phyloP scores from a whole-genome alignment of 2,888 invertebrate species.

The Syrista parreyssii region DNA sequence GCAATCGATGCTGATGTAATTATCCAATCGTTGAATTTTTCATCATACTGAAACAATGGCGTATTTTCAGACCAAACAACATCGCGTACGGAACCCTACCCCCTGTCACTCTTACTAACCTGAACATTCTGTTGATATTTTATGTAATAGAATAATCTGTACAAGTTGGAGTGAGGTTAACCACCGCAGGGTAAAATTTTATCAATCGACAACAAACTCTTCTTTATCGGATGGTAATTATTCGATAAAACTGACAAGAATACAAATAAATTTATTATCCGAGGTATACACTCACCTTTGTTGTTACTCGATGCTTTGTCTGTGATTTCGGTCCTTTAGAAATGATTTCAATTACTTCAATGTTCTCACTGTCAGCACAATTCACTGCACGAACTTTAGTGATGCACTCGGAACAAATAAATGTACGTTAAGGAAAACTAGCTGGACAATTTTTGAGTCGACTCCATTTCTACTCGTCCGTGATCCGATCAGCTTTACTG shows the following conservation, averaged over 20 bases:
- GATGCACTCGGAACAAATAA: too few relatives aligned
- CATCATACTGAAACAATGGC: slow-evolving; percentile 74
- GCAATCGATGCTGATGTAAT: slow-evolving; percentile 71
- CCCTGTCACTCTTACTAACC: slow-evolving; percentile 18
- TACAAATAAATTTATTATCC: not conserved
- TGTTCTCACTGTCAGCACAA: too few relatives aligned
- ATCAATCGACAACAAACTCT: not conserved
- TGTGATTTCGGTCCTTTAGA: too few relatives aligned
- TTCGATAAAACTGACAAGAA: not conserved
- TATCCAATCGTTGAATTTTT: slow-evolving; percentile 75
- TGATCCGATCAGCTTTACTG: not conserved
- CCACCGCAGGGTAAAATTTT: not conserved
- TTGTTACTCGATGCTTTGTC: too few relatives aligned
- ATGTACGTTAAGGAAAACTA: too few relatives aligned
- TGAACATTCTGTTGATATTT: slow-evolving; percentile 49
- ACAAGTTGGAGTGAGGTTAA: not conserved
- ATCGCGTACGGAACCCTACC: slow-evolving; percentile 60
- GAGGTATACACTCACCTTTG: not conserved
- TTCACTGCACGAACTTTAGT: too few relatives aligned
- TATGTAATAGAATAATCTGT: slow-evolving; percentile 62
- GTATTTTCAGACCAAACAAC: slow-evolving; percentile 77
- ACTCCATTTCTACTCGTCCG: too few relatives aligned
- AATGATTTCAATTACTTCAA: too few relatives aligned
- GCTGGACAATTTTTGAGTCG: too few relatives aligned
- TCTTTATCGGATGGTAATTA: not conserved